Evolutionary conservation across 2,113 vertebrate species (phyloP), one percentile per base, ranked within the genome.

Genomic region (Menidia beryllina): DNA sequence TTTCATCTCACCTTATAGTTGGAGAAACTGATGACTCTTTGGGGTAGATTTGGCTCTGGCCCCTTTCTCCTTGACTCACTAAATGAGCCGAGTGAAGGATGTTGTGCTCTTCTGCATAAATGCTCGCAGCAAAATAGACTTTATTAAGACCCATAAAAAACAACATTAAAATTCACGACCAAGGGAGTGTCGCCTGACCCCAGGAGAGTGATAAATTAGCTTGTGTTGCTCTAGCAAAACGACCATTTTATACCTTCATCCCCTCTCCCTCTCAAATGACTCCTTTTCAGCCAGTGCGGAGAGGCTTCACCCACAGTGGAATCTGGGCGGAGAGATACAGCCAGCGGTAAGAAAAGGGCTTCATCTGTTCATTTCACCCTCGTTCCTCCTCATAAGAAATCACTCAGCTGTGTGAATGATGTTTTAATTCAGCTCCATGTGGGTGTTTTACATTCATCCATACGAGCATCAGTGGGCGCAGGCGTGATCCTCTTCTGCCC

Each of bases 91-190:
- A 89, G 86, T 89, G 89, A 91, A 91, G 82, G 85, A 93, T 91
- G 89, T 86, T 86, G 88, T 90, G 84, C 86, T 86, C 81, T 79
- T 91, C 86, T 92, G 90, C 88, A 92, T 92, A 92, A 93, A 89
- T 77, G 89, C 92, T 92, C 38, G 60, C 86, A 90, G 92, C 91
- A 91, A 93, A 93, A 93, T 89, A 86, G 88, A 93, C 89, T 93
- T 94, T 93, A 93, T 93, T 92, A 93, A 92, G 89, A 91, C 85
- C 84, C 91, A 91, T 92, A 93, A 93, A 93, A 93, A 93, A 93
- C 90, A 93, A 88, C 89, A 91, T 92, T 93, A 92, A 94, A 91
- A 93, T 93, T 93, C 89, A 93, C 91, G 85, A 91, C 88, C 78
- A 77, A 84, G 86, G 88, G 86, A 93, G 88, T 84, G 62, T 91